These are phyloP conservation scores for Gastrophysa polygoni DNA, from an alignment of 2,888 invertebrate species.

Conservation along the genomic window DNA sequence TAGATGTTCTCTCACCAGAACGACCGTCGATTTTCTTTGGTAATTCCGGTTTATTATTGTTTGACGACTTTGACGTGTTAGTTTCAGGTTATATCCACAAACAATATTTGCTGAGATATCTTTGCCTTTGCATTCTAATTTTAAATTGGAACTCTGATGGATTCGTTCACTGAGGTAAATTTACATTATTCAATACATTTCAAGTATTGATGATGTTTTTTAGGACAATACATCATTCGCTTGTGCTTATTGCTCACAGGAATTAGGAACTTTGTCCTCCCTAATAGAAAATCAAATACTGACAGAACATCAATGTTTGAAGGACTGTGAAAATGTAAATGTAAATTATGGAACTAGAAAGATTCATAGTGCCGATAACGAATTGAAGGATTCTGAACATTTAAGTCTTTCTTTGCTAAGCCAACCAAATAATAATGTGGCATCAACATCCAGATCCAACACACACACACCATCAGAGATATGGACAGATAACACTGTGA, in stretches of 20 bases:
- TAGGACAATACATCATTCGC: constrained; percentile 3
- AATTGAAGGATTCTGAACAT: not conserved
- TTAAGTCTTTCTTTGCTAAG: not conserved
- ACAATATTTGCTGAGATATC: not conserved
- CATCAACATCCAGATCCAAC: not conserved
- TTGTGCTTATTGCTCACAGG: constrained; percentile 2
- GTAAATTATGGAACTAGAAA: constrained; percentile 1
- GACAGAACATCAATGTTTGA: constrained; percentile 3
- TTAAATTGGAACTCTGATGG: not conserved
- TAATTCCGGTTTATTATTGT: not conserved
- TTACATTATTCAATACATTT: not conserved
- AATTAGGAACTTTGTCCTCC: not conserved
- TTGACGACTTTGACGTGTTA: not conserved
- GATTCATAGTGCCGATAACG: constrained; percentile 1
- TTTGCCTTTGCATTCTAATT: not conserved
- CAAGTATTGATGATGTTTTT: not conserved
- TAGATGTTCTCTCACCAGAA: not conserved
- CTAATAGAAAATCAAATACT: constrained; percentile 5
- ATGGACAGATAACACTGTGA: constrained; percentile 8
- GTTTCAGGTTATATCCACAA: not conserved
- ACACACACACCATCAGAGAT: constrained; percentile 1
- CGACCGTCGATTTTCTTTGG: not conserved
- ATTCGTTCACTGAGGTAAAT: not conserved
- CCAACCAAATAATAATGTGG: not conserved
- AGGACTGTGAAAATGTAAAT: constrained; percentile 4